phyloP scores from a whole-genome alignment of 2,888 invertebrate genomes.

The Cataglyphis albicans region DNA sequence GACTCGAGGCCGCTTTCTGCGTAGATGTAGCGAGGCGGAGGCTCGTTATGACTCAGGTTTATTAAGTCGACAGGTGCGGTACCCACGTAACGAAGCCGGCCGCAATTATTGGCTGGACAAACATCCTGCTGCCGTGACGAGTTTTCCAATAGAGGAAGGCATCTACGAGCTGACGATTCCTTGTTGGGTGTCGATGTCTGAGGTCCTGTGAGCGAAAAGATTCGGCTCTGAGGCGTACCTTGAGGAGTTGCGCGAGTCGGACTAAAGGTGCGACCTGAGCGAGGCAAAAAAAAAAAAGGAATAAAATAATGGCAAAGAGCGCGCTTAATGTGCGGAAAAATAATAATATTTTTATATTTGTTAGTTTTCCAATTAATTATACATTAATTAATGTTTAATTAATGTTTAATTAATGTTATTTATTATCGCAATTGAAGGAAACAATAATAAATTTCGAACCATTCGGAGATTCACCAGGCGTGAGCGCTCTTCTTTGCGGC shows the following conservation, averaged over 20 bases:
- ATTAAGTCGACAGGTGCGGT: slow-evolving; percentile 76
- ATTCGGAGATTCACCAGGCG: slow-evolving; percentile 83
- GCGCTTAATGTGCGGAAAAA: neutral
- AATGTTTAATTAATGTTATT: neutral
- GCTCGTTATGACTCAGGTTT: slow-evolving; percentile 74
- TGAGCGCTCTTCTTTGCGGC: slow-evolving; percentile 86
- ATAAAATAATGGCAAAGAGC: neutral
- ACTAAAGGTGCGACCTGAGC: slow-evolving; percentile 71
- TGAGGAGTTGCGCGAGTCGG: slow-evolving; percentile 71
- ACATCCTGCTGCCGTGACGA: slow-evolving; percentile 77
- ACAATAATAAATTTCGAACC: slow-evolving; percentile 68
- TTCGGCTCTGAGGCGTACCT: slow-evolving; percentile 76
- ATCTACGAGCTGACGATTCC: slow-evolving; percentile 83
- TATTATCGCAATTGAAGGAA: neutral
- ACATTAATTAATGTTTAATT: neutral
- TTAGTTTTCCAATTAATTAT: neutral
- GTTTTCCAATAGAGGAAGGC: slow-evolving; percentile 81
- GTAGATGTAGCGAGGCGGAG: slow-evolving; percentile 80
- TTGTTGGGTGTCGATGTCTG: slow-evolving; percentile 85
- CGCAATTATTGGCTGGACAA: slow-evolving; percentile 81
- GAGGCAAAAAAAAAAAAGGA: neutral
- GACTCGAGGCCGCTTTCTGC: slow-evolving; percentile 79
- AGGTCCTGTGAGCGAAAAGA: slow-evolving; percentile 77
- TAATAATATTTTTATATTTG: neutral
- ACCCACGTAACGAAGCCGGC: slow-evolving; percentile 80